phyloP scores from a whole-genome alignment of 2,888 invertebrate species.

The Candidula unifasciata region DNA sequence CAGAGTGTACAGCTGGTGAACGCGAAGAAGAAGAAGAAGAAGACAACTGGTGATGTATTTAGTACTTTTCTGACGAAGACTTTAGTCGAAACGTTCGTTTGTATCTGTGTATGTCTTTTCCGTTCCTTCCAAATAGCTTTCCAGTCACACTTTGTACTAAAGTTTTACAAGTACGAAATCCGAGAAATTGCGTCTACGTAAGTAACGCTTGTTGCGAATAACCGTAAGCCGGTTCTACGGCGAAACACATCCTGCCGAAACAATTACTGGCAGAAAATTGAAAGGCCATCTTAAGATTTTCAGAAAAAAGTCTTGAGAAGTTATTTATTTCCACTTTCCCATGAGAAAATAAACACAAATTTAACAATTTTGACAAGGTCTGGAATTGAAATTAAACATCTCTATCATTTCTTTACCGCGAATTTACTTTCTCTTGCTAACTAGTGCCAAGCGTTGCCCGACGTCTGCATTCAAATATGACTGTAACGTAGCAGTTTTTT shows the following conservation, averaged over 20 bases:
- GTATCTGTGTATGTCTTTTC: no score
- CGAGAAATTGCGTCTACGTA: no score
- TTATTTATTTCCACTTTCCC: constrained; percentile 48
- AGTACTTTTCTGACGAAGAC: no score
- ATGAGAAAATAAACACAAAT: constrained; percentile 42
- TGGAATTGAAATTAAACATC: constrained; percentile 39
- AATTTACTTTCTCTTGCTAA: constrained; percentile 10
- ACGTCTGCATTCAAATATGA: not conserved
- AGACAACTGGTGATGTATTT: no score
- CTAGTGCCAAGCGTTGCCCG: constrained; percentile 5
- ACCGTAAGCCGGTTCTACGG: no score
- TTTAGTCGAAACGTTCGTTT: no score
- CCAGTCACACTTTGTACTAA: no score
- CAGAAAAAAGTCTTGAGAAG: constrained; percentile 37
- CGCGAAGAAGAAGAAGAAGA: no score
- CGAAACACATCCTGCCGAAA: not conserved
- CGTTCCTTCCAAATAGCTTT: no score
- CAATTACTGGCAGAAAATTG: not conserved
- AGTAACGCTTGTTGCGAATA: no score
- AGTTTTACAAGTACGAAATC: no score
- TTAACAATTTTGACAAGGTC: constrained; percentile 37
- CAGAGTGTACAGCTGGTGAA: no score
- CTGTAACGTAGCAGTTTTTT: not conserved
- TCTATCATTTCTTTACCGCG: not conserved
- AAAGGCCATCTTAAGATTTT: not conserved